phyloP scores from a whole-genome alignment of 2,113 vertebrate species.

The Galeopterus variegatus region DNA sequence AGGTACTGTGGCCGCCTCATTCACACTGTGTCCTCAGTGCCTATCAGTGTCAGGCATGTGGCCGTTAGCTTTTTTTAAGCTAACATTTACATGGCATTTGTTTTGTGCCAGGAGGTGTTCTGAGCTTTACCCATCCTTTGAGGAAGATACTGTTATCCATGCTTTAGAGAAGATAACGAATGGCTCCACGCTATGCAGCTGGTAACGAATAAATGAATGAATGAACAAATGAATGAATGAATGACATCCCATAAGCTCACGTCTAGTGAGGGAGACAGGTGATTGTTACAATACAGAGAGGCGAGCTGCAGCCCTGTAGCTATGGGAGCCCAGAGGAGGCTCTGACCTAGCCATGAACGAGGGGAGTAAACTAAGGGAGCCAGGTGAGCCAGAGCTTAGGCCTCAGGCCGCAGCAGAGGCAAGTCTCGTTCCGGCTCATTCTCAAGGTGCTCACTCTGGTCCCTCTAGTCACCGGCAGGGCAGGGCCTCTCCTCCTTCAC shows the following conservation, averaged over 20 bases:
- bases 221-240: background rate
- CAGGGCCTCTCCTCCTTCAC: background rate
- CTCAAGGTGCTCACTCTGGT: background rate
- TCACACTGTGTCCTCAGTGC: background rate
- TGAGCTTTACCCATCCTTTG: background rate
- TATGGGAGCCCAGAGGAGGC: background rate
- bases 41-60: background rate
- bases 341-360: background rate
- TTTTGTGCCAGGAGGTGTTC: conserved; percentile 27
- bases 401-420: background rate
- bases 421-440: background rate
- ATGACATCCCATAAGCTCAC: background rate
- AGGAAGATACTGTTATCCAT: background rate
- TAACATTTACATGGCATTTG: background rate
- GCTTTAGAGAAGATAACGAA: conserved; percentile 2
- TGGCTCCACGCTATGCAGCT: background rate
- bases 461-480: background rate
- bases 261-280: background rate
- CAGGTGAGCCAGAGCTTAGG: background rate
- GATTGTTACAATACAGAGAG: background rate
- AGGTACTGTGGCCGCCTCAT: background rate
- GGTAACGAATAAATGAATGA: background rate
- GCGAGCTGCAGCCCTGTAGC: background rate
- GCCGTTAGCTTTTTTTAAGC: background rate
- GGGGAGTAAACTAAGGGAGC: background rate